Conservation (phyloP, 2,797 vertebrate species). For the Discoglossus pictus region DNA sequence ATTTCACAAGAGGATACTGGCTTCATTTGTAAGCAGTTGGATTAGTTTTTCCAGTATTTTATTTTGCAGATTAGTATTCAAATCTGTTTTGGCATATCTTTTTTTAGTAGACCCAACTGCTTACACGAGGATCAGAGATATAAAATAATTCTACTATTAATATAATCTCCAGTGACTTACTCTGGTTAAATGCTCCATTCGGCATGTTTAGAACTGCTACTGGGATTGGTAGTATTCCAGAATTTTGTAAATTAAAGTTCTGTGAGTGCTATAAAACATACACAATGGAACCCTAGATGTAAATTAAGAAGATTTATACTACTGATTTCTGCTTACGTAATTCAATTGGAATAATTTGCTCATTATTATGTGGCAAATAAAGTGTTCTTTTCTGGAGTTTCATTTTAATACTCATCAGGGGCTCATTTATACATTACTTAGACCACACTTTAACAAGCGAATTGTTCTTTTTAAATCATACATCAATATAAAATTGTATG, state of each 20-base stretch:
- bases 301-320: conserved; percentile 78
- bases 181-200: conserved; percentile 73
- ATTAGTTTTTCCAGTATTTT: conserved; percentile 17
- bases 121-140: conserved; percentile 76
- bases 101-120: conserved; percentile 70
- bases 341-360: conserved; percentile 74
- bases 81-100: conserved; percentile 33
- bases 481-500: conserved; percentile 60
- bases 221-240: conserved; percentile 72
- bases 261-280: conserved; percentile 75
- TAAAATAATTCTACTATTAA: conserved; percentile 75
- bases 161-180: conserved; percentile 68
- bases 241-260: conserved; percentile 77
- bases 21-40: conserved; percentile 27
- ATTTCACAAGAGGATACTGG: background rate
- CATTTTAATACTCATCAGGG: conserved; percentile 70
- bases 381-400: conserved; percentile 67
- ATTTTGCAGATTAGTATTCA: background rate
- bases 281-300: conserved; percentile 74
- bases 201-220: conserved; percentile 71
- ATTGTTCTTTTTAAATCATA: conserved; percentile 66
- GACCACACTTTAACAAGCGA: conserved; percentile 64
- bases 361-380: conserved; percentile 78
- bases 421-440: conserved; percentile 68
- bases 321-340: conserved; percentile 71